phyloP scores from a whole-genome alignment of 2,888 invertebrate genomes.

The Volucella bombylans region DNA sequence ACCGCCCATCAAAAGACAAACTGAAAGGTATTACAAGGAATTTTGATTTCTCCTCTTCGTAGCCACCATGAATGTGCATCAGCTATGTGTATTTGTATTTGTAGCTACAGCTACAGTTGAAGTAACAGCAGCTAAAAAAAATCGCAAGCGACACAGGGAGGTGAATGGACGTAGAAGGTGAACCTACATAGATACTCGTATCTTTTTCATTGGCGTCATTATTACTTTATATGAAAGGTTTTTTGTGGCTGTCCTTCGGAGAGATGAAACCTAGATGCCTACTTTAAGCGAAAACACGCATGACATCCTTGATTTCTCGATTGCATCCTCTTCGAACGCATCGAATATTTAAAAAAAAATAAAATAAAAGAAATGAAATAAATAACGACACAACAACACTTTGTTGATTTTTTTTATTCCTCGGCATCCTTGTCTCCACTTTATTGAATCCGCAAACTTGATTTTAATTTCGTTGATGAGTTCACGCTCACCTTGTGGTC shows the following conservation, averaged over 20 bases:
- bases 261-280: slow-evolving; percentile 72
- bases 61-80: slow-evolving; percentile 66
- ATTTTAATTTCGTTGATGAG: slow-evolving; percentile 73
- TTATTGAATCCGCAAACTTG: slow-evolving; percentile 71
- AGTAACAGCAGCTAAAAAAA: slow-evolving; percentile 6
- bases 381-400: slow-evolving; percentile 29
- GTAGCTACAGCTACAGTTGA: neutral
- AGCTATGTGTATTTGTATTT: neutral
- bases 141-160: slow-evolving; percentile 16
- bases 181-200: slow-evolving; percentile 34
- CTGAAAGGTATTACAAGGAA: slow-evolving; percentile 73
- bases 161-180: slow-evolving; percentile 45
- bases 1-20: slow-evolving; percentile 73
- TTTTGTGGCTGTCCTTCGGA: slow-evolving; percentile 65
- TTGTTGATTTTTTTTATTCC: slow-evolving; percentile 7
- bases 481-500: slow-evolving; percentile 71
- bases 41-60: slow-evolving; percentile 72
- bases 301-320: slow-evolving; percentile 50
- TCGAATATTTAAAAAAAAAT: slow-evolving; percentile 66
- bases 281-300: slow-evolving; percentile 66
- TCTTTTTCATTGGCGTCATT: slow-evolving; percentile 59
- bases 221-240: slow-evolving; percentile 62
- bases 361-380: slow-evolving; percentile 12
- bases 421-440: slow-evolving; percentile 14
- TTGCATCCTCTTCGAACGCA: slow-evolving; percentile 44